phyloP scores from a whole-genome alignment of 2,113 vertebrate genomes.

The Eulacestoma nigropectus region DNA sequence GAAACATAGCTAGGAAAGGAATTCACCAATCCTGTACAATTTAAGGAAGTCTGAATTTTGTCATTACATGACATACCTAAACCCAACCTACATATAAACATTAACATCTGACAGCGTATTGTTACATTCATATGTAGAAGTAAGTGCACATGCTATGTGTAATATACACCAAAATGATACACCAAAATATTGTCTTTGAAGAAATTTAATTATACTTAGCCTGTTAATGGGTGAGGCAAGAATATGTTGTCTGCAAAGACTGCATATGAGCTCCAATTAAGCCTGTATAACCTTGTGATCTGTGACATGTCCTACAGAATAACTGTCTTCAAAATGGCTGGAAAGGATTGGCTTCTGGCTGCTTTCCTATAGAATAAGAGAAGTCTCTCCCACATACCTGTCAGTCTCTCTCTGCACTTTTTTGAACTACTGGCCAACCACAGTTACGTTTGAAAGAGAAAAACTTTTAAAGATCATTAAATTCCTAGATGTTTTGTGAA shows the following conservation, averaged over 20 bases:
- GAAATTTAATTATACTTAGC: not conserved
- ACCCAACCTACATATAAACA: not conserved
- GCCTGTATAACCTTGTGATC: not conserved
- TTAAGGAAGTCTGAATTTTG: not conserved
- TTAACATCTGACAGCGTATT: not conserved
- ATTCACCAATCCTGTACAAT: not conserved
- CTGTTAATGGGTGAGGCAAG: not conserved
- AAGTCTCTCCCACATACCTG: not conserved
- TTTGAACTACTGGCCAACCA: not conserved
- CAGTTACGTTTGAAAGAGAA: not conserved
- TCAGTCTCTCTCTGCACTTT: not conserved
- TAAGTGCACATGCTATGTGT: not conserved
- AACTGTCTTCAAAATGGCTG: not conserved
- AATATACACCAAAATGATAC: not conserved
- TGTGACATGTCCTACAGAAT: not conserved
- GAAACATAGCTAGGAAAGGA: not conserved
- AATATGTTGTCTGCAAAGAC: not conserved
- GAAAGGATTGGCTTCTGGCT: not conserved
- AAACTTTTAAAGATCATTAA: not conserved
- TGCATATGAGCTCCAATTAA: not conserved
- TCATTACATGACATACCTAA: not conserved
- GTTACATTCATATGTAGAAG: not conserved
- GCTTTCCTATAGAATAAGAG: not conserved
- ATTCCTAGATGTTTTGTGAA: not conserved
- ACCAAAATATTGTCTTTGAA: not conserved